Evolutionary conservation across 2,113 vertebrate genomes (phyloP).

Genomic region (Cephalophus harveyi): DNA sequence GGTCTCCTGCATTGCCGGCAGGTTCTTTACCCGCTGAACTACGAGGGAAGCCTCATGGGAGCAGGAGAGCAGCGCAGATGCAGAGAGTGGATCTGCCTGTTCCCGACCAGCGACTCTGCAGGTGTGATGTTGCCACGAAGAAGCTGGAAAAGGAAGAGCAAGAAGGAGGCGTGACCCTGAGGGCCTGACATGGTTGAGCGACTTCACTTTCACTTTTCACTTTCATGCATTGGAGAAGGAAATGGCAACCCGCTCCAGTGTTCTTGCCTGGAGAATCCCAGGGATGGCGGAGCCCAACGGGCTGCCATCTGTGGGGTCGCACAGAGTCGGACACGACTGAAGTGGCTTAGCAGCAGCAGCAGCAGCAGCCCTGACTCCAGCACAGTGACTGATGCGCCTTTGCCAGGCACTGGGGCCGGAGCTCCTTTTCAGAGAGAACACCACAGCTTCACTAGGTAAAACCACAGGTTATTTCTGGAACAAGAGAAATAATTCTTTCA

Average conservation of each 20-base stretch:
- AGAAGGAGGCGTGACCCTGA: fast-evolving
- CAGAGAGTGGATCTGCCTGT: not conserved
- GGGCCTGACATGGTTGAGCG: fast-evolving
- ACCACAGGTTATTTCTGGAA: not conserved
- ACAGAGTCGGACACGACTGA: too few species aligned
- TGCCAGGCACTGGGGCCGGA: fast-evolving
- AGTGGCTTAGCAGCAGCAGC: too few species aligned
- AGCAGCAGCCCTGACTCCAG: not conserved
- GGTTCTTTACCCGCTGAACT: not conserved
- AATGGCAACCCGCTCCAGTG: too few species aligned
- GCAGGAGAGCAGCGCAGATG: not conserved
- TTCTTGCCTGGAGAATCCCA: too few species aligned
- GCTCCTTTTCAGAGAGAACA: fast-evolving
- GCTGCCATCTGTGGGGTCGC: too few species aligned
- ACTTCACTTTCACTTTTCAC: too few species aligned
- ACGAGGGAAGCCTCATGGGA: fast-evolving
- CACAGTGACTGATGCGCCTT: not conserved
- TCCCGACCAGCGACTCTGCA: fast-evolving
- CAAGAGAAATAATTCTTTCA: not conserved
- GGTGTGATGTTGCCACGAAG: fast-evolving
- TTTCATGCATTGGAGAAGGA: too few species aligned
- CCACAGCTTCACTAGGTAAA: not conserved
- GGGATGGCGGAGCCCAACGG: too few species aligned
- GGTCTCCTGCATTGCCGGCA: not conserved
- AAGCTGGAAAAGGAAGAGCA: not conserved